These are phyloP conservation scores for Ctenoplectra terminalis DNA, from an alignment of 1,140 invertebrate species.

Conservation along the genomic window DNA sequence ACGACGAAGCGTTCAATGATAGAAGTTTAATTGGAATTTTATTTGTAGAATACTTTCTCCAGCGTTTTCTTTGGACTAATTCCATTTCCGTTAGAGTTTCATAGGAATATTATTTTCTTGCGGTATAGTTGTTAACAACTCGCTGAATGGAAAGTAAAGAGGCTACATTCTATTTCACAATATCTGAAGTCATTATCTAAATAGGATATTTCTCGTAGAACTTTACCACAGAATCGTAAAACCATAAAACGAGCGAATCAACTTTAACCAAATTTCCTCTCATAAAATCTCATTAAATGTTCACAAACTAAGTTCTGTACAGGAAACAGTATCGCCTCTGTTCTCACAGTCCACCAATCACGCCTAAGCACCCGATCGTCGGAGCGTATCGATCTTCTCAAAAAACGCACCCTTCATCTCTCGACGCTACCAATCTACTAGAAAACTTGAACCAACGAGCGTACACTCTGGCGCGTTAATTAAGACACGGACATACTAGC, in stretches of 20 bases:
- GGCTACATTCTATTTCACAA: background rate
- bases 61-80: no score
- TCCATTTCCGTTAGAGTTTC: no score
- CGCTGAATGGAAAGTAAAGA: background rate
- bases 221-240: background rate
- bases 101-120: no score
- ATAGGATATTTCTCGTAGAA: background rate
- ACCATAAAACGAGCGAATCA: background rate
- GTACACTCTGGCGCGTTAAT: constrained; percentile 8
- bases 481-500: constrained; percentile 11
- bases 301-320: no score
- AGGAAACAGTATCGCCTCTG: background rate
- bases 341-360: background rate
- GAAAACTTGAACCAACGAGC: background rate
- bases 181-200: background rate
- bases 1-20: background rate
- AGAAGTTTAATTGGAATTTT: background rate
- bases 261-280: no score
- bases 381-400: background rate
- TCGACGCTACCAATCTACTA: background rate
- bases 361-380: background rate
- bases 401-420: background rate
- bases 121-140: background rate
- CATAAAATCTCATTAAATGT: no score
- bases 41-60: background rate